Base-by-base conservation (phyloP, 2,113 vertebrate genomes). In the Alces alces region DNA sequence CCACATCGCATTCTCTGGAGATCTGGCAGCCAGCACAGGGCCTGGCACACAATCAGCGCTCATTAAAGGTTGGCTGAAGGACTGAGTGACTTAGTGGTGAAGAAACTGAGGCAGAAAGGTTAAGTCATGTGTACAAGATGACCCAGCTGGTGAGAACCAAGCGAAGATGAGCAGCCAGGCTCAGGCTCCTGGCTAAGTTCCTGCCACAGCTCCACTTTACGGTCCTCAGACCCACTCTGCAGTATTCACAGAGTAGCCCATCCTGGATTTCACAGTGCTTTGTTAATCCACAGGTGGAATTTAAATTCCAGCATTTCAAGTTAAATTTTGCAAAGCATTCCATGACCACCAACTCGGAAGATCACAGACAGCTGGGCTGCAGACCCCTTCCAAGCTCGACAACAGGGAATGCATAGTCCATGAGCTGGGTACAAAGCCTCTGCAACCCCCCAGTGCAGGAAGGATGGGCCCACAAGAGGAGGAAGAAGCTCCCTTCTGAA, bases 1-100 rank as follows among this genome's bases (percentile, higher is more conserved):
- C 11, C 43, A 12, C 14, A 19, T 60, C 30, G 0, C 5, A 1
- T 27, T 45, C 58, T 60, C 73, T 21, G 2, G 2, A 70, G 43
- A 12, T 33, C 66, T 3, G 4, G 28, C 21, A n/a, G 52, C 15
- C 0, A 7, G 70, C 19, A 57, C 17, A n/a, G 60, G 7, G n/a
- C n/a, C 33, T 39, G 12, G 60, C 25, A 47, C 15, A 52, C 25
- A 45, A 27, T 3, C 16, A 8, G n/a, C 0, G 0, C 8, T 19
- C 64, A 36, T 27, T 23, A 58, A 82, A 7, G n/a, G 9, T 0
- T 14, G 21, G 30, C 36, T 11, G n/a, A 17, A 6, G 33, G 30
- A 36, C 2, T 13, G 3, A 73, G 43, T n/a, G 76, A 78, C 12
- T 13, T 12, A 27, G 19, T 8, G 7, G 33, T n/a, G 64, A 82